Base-by-base conservation (phyloP, 2,888 invertebrate genomes). In the Ctena decussata region DNA sequence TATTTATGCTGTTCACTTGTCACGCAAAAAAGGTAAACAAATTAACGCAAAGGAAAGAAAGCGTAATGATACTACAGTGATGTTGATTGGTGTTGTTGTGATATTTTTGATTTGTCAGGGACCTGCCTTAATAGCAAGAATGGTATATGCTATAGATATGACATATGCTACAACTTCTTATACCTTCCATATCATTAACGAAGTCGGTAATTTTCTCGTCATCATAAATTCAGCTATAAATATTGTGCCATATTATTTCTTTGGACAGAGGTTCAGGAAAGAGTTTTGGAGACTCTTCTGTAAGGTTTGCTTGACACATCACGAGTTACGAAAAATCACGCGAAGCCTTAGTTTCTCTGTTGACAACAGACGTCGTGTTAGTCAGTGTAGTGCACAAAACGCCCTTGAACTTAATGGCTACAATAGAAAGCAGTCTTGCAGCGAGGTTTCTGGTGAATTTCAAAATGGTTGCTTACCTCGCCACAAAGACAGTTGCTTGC, bases 161-260 rank as follows among this genome's bases (percentile, higher is more conserved):
- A 71, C 89, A 8, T 80, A 85, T 27, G 87, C 89, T 0, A 84
- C 87, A 18, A 78, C 77, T 0, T 89, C 90, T 1, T 79, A 84
- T 72, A 82, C 89, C 0, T 92, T 93, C 76, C 93, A 93, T 86
- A 92, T 92, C 12, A 93, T 95, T 18, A 95, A 95, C 84, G 96
- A 96, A 87, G 92, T 95, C 15, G 94, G 93, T 41, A 95, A 94
- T 89, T 95, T 96, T 79, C 91, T 96, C 6, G 94, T 96, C 49
- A 92, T 94, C 37, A 85, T 95, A 15, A 96, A 96, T 90, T 95
- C 95, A 35, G 95, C 96, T 79, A 94, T 95, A 65, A 96, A 96
- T 91, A 95, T 96, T 86, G 93, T 96, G 77, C 95, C 95, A 78
- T 96, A 96, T 90, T 96, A 95, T 85, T 94, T 96, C 83, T 96